Evolutionary conservation across 2,113 vertebrate species (phyloP).

Genomic region (Lycaon pictus): DNA sequence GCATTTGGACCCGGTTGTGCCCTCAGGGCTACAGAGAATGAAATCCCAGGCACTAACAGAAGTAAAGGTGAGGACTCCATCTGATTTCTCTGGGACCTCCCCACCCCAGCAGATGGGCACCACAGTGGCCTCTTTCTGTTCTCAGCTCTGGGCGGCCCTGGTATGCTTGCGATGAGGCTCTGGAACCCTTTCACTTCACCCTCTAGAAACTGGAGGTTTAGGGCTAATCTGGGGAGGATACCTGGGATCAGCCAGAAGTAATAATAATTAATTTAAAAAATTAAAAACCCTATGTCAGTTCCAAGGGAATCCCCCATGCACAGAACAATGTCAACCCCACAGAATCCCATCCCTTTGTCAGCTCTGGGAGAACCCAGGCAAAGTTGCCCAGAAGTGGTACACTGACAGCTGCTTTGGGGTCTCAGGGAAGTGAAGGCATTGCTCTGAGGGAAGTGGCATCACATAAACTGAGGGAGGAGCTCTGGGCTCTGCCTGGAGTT

Average conservation of each 20-base stretch:
- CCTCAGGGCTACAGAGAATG: background rate
- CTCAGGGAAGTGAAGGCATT: background rate
- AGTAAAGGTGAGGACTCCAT: background rate
- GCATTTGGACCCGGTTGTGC: background rate
- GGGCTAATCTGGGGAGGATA: background rate
- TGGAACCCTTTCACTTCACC: background rate
- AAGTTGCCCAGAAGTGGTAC: background rate
- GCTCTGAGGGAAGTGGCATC: background rate
- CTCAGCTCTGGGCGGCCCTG: background rate
- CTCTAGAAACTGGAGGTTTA: background rate
- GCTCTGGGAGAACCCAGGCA: background rate
- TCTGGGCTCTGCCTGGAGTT: background rate
- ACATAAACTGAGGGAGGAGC: background rate
- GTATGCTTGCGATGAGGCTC: background rate
- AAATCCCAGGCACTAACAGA: background rate
- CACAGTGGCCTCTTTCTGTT: background rate
- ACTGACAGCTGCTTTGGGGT: background rate
- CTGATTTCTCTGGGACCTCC: background rate
- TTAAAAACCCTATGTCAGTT: no score
- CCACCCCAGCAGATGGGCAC: background rate
- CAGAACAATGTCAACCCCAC: no score
- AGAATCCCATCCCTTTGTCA: no score
- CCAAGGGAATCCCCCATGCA: no score
- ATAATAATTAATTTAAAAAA: no score
- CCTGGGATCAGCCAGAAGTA: background rate